Base-by-base conservation (phyloP, 2,888 invertebrate species). In the Bugulina stolonifera region DNA sequence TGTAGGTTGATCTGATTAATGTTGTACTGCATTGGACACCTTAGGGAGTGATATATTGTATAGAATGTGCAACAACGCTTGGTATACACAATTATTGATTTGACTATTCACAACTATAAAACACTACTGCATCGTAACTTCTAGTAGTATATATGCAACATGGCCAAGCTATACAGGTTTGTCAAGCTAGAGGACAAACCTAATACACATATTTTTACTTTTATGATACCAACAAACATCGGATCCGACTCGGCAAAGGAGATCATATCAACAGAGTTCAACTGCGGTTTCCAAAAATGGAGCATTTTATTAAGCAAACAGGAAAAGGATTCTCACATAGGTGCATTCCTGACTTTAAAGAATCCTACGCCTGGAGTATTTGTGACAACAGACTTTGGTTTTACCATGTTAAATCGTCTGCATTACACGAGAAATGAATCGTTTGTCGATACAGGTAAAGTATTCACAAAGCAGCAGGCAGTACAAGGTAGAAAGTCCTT, bases 161-260 rank as follows among this genome's bases (percentile, higher is more conserved):
- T 81, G 81, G 82, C 81, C 23, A 80, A 80, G 73, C 76, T 82
- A 52, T 81, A 91, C 86, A 89, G 92, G 83, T 91, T 91, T 86
- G 90, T 91, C 84, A 90, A 90, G 86, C 88, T 91, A 77, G 90
- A 91, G 80, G 92, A 92, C 87, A 89, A 91, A 83, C 89, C 89
- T 84, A 90, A 91, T 87, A 91, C 91, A 77, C 91, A 91, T 86
- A 90, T 92, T 79, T 92, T 92, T 87, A 91, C 91, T 74, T 92
- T 92, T 85, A 89, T 91, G 80, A 89, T 92, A 78, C 92, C 92
- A 75, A 89, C 89, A 79, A 90, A 90, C 73, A 90, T 91, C 76
- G 89, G 91, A 69, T 87, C 91, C 73, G 91, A 92, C 84, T 88
- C 90, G 71, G 90, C 91, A 81, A 89, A 91, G 74, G 91, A 92